Conservation (phyloP, 1,140 invertebrate genomes). For the Drosophila rhopaloa region DNA sequence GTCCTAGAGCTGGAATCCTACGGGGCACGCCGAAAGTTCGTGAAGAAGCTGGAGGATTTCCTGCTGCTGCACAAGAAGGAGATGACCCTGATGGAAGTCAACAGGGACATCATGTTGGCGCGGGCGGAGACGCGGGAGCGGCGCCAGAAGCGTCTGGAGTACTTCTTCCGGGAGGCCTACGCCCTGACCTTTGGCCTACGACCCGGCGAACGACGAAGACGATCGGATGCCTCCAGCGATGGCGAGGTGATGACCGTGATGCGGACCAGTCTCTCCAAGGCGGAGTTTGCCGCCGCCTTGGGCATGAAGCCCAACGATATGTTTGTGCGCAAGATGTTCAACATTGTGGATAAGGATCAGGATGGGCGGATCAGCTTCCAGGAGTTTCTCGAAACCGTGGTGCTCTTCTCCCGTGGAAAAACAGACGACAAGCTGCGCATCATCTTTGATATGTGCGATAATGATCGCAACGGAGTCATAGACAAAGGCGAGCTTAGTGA, state of each 20-base stretch:
- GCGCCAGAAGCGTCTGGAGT: conserved; percentile 96
- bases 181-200: conserved; percentile 95
- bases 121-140: conserved; percentile 98
- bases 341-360: conserved; percentile 98
- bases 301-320: conserved; percentile 98
- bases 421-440: conserved; percentile 98
- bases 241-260: conserved; percentile 96
- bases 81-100: conserved; percentile 81
- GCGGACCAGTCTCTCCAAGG: conserved; percentile 96
- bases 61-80: conserved; percentile 93
- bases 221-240: conserved; percentile 90
- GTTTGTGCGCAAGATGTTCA: conserved; percentile 99
- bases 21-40: conserved; percentile 93
- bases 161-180: conserved; percentile 99
- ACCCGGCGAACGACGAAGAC: conserved; percentile 89
- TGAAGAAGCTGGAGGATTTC: conserved; percentile 95
- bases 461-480: conserved; percentile 97
- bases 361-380: conserved; percentile 98
- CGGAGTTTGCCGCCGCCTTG: conserved; percentile 98
- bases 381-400: conserved; percentile 98
- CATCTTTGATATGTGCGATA: conserved; percentile 99
- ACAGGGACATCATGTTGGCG: conserved; percentile 94
- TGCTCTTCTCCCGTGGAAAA: conserved; percentile 95
- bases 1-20: conserved; percentile 96
- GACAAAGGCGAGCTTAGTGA: conserved; percentile 97